Base-by-base conservation (phyloP, 2,797 vertebrate genomes). In the Poeciliopsis paucimaculata region DNA sequence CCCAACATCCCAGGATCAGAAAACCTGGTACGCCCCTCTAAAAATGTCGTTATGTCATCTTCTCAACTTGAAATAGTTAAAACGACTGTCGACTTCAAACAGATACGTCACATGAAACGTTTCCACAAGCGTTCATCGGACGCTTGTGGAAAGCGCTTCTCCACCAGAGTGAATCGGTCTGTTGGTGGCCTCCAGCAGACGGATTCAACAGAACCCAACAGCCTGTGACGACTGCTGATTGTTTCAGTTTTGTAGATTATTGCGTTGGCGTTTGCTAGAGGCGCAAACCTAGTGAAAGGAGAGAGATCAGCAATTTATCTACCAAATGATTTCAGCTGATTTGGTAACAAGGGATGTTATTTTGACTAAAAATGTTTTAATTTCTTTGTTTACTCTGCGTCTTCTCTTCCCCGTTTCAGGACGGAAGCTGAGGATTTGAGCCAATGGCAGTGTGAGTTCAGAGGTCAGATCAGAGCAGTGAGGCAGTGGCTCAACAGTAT, bases 381-480 rank as follows among this genome's bases (percentile, higher is more conserved):
- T 23, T 18, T 8, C 15, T 43, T 68, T 2, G 75, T 1, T 51
- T 62, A 28, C 15, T 11, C 74, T 60, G 51, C 68, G 8, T 66
- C 2, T 55, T 45, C 39, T 71, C 31, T 4, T 34, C 46, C 82
- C 49, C 84, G 23, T 88, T 89, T 76, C 75, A 92, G 94, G 82
- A 87, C 72, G 72, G 86, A 90, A 6, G 62, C 77, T 1, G 93
- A 95, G 41, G 93, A 95, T 77, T 71, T 92, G 84, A 92, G 86
- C 70, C 95, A 94, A 76, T 93, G 90, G 93, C 88, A 95, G 80
- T 91, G 86, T 83, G 96, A 96, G 76, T 96, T 96, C 88, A 95
- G 95, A 34, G 95, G 94, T 88, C 96, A 95, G 86, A 96, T 97
- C 90, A 88, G 91, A 77, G 95, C 96, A 9, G 94, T 97, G 88